A percentile compares a stretch with the other conserved stretches of the same genome.
phyloP scores from a whole-genome alignment of 2,797 vertebrate genomes.

The Pseudopleuronectes americanus region DNA sequence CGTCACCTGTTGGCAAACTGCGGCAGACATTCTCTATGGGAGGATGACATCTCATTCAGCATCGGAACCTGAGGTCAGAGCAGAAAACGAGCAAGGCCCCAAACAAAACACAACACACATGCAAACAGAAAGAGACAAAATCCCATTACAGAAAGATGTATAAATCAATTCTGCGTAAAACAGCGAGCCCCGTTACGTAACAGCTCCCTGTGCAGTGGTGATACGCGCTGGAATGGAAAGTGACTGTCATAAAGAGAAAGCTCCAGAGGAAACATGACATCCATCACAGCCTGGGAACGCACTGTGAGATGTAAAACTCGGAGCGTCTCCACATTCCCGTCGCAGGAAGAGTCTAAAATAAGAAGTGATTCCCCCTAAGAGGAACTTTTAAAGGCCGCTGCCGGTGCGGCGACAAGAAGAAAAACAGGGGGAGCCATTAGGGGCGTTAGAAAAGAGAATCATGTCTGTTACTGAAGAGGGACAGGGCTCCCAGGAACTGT shows the following conservation, averaged over 20 bases:
- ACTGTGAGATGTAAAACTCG: slow-evolving; percentile 42
- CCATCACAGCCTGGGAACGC: slow-evolving; percentile 52
- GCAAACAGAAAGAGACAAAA: slow-evolving; percentile 21
- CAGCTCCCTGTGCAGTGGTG: slow-evolving; percentile 50
- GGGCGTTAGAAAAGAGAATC: slow-evolving; percentile 38
- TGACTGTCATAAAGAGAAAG: slow-evolving; percentile 69
- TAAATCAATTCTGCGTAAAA: slow-evolving; percentile 68
- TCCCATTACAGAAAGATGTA: slow-evolving; percentile 62
- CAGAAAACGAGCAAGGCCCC: slow-evolving; percentile 25
- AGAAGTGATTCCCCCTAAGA: slow-evolving; percentile 50
- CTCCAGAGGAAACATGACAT: slow-evolving; percentile 70
- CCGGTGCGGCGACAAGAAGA: slow-evolving; percentile 17
- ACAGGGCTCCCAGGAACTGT: slow-evolving; percentile 64
- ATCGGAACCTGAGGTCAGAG: slow-evolving; percentile 58
- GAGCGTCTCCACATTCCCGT: slow-evolving; percentile 26
- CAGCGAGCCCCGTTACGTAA: slow-evolving; percentile 65
- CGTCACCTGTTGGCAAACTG: slow-evolving; percentile 45
- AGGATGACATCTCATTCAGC: slow-evolving; percentile 63
- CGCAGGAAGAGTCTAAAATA: slow-evolving; percentile 33
- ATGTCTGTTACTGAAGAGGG: slow-evolving; percentile 50
- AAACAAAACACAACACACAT: slow-evolving; percentile 40
- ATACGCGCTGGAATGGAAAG: slow-evolving; percentile 67
- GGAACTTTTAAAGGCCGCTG: slow-evolving; percentile 43
- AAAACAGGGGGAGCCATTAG: slow-evolving; percentile 59
- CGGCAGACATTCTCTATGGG: slow-evolving; percentile 53